Evolutionary conservation across 2,113 vertebrate genomes (phyloP).

Genomic region (Athene cunicularia): DNA sequence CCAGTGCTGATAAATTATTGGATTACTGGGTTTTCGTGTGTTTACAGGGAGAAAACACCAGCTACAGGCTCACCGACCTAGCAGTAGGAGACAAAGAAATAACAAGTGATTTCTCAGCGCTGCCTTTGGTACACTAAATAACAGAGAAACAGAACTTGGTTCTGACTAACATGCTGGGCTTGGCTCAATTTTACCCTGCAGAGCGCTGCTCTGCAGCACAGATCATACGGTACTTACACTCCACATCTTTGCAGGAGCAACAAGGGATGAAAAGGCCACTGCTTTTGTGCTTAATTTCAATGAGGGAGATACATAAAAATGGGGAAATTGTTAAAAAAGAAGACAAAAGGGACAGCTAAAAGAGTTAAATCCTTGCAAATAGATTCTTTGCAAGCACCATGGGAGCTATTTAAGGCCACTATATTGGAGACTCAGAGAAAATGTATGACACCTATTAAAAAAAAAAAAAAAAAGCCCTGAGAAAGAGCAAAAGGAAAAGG

Average conservation of each 20-base stretch:
- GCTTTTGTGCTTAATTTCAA: not conserved
- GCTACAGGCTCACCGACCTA: not conserved
- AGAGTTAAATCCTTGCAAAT: not conserved
- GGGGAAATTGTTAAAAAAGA: not conserved
- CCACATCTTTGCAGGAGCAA: not conserved
- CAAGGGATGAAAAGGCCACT: not conserved
- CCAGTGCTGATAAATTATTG: not conserved
- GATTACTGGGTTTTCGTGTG: not conserved
- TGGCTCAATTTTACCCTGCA: not conserved
- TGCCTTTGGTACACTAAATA: not conserved
- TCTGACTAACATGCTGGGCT: not conserved
- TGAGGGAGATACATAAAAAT: not conserved
- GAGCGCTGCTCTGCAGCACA: not conserved
- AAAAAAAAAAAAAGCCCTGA: not conserved
- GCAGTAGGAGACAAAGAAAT: not conserved
- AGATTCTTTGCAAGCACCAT: not conserved
- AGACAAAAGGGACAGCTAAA: not conserved
- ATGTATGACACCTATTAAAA: not conserved
- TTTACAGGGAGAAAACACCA: not conserved
- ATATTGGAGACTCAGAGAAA: not conserved
- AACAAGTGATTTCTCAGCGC: not conserved
- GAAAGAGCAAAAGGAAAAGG: conserved; percentile 33
- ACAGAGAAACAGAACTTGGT: not conserved
- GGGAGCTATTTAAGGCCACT: not conserved
- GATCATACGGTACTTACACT: not conserved